phyloP scores from a whole-genome alignment of 2,888 invertebrate genomes.

The Pollenia angustigena region DNA sequence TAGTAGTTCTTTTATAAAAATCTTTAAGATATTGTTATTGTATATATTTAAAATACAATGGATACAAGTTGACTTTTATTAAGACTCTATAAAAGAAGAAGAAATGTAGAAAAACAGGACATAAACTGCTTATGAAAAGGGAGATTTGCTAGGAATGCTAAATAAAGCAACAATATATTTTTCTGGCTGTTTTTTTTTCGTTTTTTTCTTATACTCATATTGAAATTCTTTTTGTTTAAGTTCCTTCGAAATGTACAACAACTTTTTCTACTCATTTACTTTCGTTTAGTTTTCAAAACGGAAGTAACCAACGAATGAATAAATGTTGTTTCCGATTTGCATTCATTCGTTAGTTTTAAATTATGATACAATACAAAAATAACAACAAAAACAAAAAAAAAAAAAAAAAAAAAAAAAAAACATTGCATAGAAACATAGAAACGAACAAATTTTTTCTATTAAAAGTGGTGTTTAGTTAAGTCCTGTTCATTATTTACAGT shows the following conservation, averaged over 20 bases:
- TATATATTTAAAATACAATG: constrained; percentile 45
- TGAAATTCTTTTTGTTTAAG: constrained; percentile 18
- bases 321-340: constrained; percentile 76
- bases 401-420: background rate
- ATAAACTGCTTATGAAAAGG: constrained; percentile 58
- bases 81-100: constrained; percentile 8
- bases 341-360: constrained; percentile 75
- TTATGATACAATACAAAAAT: constrained; percentile 65
- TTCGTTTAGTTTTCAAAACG: constrained; percentile 55
- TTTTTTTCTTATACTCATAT: constrained; percentile 29
- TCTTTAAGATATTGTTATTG: constrained; percentile 40
- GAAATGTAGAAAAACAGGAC: constrained; percentile 10
- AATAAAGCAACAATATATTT: constrained; percentile 45
- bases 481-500: constrained; percentile 51
- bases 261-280: constrained; percentile 13
- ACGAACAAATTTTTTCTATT: constrained; percentile 37
- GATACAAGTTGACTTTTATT: constrained; percentile 40
- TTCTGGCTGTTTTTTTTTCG: constrained; percentile 39
- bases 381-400: background rate
- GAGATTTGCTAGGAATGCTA: constrained; percentile 50
- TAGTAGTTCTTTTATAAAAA: constrained; percentile 34
- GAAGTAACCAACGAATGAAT: constrained; percentile 76
- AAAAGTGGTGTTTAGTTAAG: constrained; percentile 11
- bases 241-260: background rate
- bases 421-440: background rate